These are phyloP conservation scores for Endotricha flammealis DNA, from an alignment of 2,888 invertebrate genomes.

Conservation along the genomic window DNA sequence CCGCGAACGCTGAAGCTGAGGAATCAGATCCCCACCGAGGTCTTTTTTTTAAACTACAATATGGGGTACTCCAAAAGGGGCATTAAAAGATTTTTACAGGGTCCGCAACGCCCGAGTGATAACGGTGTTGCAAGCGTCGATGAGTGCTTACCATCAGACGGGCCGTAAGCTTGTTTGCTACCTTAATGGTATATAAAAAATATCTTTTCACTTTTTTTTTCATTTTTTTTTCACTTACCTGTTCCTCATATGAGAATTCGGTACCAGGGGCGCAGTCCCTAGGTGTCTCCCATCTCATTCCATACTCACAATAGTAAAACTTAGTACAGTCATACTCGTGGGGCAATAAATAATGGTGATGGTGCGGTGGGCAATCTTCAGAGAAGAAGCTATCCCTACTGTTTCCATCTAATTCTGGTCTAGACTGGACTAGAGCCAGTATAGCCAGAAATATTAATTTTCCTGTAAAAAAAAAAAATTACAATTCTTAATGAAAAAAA, in stretches of 20 bases:
- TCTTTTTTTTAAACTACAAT: too few relatives aligned
- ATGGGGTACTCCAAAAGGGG: too few relatives aligned
- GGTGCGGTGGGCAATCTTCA: conserved; percentile 68
- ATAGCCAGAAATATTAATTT: conserved; percentile 2
- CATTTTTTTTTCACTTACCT: not conserved
- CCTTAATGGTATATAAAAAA: too few relatives aligned
- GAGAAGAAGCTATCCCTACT: not conserved
- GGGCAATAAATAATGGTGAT: conserved; percentile 53
- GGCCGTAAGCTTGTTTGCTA: too few relatives aligned
- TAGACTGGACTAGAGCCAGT: conserved; percentile 1
- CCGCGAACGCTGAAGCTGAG: too few relatives aligned
- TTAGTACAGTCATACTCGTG: conserved; percentile 36
- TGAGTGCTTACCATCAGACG: too few relatives aligned
- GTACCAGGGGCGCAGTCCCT: conserved; percentile 2
- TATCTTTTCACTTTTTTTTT: too few relatives aligned
- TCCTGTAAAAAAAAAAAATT: conserved; percentile 3
- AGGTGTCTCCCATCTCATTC: conserved; percentile 18
- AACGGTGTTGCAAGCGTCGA: too few relatives aligned
- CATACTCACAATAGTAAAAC: conserved; percentile 40
- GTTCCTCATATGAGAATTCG: conserved; percentile 1
- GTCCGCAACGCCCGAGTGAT: too few relatives aligned
- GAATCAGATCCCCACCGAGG: too few relatives aligned
- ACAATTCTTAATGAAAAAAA: too few relatives aligned
- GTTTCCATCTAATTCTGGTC: not conserved
- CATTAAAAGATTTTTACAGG: too few relatives aligned